phyloP scores from a whole-genome alignment of 2,113 vertebrate genomes.

The Eulemur rufifrons region DNA sequence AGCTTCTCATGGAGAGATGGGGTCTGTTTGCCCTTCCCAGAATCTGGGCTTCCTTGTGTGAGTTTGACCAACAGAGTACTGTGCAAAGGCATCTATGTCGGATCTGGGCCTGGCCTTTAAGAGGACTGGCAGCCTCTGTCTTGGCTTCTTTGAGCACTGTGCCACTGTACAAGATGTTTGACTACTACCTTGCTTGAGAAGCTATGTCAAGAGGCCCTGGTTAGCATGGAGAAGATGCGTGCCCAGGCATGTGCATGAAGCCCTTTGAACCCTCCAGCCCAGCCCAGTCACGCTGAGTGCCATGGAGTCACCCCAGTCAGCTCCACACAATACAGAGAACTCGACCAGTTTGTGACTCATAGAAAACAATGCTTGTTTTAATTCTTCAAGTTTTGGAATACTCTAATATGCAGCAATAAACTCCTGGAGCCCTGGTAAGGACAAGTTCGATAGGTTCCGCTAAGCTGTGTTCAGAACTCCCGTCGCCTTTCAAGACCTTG shows the following conservation, averaged over 20 bases:
- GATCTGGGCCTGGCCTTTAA: background rate
- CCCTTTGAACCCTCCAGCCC: background rate
- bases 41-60: background rate
- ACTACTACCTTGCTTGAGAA: background rate
- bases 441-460: background rate
- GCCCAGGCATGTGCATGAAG: no score
- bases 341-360: background rate
- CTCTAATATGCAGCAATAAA: background rate
- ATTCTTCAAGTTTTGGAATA: background rate
- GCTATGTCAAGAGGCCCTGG: background rate
- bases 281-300: background rate
- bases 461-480: background rate
- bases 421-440: background rate
- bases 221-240: rapidly evolving
- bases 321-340: background rate
- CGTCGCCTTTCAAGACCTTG: background rate
- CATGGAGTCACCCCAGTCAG: background rate
- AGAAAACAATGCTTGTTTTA: background rate
- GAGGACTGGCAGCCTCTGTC: background rate
- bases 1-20: rapidly evolving
- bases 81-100: background rate
- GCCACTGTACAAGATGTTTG: rapidly evolving
- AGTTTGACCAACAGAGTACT: background rate
- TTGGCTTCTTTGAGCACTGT: background rate
- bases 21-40: rapidly evolving